phyloP scores from a whole-genome alignment of 2,113 vertebrate genomes.

The Andinoacara biseriatus region DNA sequence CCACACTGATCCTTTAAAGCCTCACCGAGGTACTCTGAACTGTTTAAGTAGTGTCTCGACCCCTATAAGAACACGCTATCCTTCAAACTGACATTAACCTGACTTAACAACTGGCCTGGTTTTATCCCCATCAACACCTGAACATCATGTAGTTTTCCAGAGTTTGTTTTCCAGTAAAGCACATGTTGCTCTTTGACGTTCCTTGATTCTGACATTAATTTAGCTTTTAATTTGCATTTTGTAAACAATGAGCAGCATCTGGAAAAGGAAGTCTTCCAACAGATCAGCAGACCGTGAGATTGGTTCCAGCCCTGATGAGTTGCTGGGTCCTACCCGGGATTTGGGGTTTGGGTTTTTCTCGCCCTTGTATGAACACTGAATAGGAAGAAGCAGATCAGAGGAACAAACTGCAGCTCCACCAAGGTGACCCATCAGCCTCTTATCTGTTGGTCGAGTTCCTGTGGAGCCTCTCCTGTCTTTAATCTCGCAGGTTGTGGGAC shows the following conservation, averaged over 20 bases:
- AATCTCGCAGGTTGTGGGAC: constrained; percentile 44
- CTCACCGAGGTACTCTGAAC: neutral
- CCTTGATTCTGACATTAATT: neutral
- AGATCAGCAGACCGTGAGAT: neutral
- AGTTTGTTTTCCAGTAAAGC: neutral
- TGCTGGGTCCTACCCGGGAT: neutral
- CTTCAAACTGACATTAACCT: neutral
- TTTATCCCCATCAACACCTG: neutral
- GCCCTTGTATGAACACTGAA: neutral
- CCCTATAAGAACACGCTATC: neutral
- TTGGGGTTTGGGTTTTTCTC: neutral
- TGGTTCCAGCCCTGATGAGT: neutral
- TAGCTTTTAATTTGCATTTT: neutral
- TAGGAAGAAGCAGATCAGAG: neutral
- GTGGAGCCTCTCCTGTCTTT: neutral
- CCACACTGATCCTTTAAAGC: neutral
- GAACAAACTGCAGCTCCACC: neutral
- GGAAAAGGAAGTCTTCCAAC: neutral
- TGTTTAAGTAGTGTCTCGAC: neutral
- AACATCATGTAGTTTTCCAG: neutral
- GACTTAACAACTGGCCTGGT: neutral
- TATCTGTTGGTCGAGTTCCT: neutral
- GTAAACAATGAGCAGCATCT: neutral
- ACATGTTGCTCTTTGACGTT: neutral
- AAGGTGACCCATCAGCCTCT: neutral